A percentile compares a stretch with the other conserved stretches of the same genome.
Evolutionary conservation across 2,888 invertebrate genomes (phyloP).

Genomic region (Drosophila melanosoma): DNA sequence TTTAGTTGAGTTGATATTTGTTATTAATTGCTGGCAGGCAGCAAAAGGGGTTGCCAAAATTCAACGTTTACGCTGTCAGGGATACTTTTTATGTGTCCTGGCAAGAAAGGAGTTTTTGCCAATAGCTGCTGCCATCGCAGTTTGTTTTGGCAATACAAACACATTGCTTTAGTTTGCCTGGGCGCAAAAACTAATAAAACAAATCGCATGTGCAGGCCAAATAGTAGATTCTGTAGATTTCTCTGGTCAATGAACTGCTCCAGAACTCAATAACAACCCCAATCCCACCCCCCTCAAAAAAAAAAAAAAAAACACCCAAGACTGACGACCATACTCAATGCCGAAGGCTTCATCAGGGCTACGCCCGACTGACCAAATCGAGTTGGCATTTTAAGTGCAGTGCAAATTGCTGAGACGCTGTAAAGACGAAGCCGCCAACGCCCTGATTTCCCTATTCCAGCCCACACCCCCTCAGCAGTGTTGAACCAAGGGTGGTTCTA

Average conservation of each 20-base stretch:
- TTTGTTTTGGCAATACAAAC: constrained; percentile 63
- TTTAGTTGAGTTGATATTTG: constrained; percentile 51
- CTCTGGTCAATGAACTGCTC: constrained; percentile 70
- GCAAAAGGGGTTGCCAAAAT: constrained; percentile 67
- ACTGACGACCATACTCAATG: constrained; percentile 33
- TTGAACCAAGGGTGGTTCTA: constrained; percentile 24
- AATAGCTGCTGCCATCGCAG: constrained; percentile 68
- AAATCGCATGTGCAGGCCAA: constrained; percentile 78
- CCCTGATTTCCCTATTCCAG: constrained; percentile 7
- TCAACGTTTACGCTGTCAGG: constrained; percentile 36
- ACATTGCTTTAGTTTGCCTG: constrained; percentile 30
- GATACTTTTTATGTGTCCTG: constrained; percentile 37
- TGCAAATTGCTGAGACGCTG: constrained; percentile 65
- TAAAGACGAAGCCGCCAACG: constrained; percentile 24
- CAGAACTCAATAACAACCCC: constrained; percentile 21
- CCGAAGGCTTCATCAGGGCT: constrained; percentile 33
- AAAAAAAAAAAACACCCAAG: not conserved
- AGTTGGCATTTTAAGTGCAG: constrained; percentile 74
- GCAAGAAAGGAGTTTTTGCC: constrained; percentile 49
- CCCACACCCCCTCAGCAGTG: not conserved
- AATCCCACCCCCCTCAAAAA: constrained; percentile 11
- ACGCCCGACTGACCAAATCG: constrained; percentile 63
- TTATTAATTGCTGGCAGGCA: constrained; percentile 68
- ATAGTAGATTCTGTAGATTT: constrained; percentile 54
- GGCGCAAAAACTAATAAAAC: constrained; percentile 75